Evolutionary conservation across 1,140 invertebrate species (phyloP).

Genomic region (Paracyclopina nana): DNA sequence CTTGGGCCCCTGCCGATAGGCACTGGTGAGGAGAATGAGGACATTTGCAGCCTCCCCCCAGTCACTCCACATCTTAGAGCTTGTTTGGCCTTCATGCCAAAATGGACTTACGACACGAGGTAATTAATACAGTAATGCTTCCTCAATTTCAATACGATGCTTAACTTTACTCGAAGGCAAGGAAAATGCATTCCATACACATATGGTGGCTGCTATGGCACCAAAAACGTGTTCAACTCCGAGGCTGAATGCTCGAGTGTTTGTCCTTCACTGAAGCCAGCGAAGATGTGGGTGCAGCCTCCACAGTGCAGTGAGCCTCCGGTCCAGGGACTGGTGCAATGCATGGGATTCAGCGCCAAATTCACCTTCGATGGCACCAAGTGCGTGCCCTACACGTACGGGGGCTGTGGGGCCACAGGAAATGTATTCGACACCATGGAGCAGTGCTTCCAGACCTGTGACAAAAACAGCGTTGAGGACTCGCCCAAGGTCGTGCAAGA

Average conservation of each 20-base stretch:
- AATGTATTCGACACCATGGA: slow-evolving; percentile 31
- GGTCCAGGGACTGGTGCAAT: not conserved
- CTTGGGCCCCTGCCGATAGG: too few relatives aligned
- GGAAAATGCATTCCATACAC: slow-evolving; percentile 30
- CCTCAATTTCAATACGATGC: too few relatives aligned
- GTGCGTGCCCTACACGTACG: slow-evolving; percentile 33
- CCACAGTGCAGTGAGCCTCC: not conserved
- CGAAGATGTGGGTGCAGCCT: not conserved
- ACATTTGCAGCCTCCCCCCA: slow-evolving; percentile 15
- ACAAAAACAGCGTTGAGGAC: not conserved
- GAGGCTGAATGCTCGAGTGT: slow-evolving; percentile 25
- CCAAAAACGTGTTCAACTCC: slow-evolving; percentile 32
- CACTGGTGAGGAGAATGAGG: slow-evolving; percentile 5
- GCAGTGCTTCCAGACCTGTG: slow-evolving; percentile 24
- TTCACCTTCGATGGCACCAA: slow-evolving; percentile 1
- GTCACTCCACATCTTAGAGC: not conserved
- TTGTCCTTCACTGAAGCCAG: slow-evolving; percentile 17
- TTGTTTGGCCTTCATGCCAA: slow-evolving; percentile 21
- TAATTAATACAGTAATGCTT: too few relatives aligned
- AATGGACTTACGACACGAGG: slow-evolving; percentile 31
- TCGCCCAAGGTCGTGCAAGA: slow-evolving; percentile 29
- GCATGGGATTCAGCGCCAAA: not conserved
- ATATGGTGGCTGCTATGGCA: slow-evolving; percentile 34
- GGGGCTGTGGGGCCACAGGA: slow-evolving; percentile 34
- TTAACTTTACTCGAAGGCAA: not conserved